Evolutionary conservation across 1,140 invertebrate genomes (phyloP).

Genomic region (Microvelia longipes): DNA sequence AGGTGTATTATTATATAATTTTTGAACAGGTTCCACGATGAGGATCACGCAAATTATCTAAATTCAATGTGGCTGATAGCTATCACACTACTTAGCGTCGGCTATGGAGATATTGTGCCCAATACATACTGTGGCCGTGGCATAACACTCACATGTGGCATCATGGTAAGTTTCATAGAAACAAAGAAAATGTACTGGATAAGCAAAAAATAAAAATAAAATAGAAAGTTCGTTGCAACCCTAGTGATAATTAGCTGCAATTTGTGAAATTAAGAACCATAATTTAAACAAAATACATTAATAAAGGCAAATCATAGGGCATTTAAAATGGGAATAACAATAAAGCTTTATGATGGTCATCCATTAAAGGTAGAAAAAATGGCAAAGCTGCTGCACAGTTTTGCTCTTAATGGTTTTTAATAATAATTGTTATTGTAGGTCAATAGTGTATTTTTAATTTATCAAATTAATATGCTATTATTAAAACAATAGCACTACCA

Average conservation of each 20-base stretch:
- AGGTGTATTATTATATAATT: background rate
- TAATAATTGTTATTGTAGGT: too few relatives aligned
- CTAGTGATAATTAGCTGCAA: background rate
- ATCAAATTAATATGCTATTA: too few relatives aligned
- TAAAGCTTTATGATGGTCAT: too few relatives aligned
- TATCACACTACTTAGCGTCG: conserved; percentile 70
- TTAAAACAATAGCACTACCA: too few relatives aligned
- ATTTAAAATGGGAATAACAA: too few relatives aligned
- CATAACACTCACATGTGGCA: conserved; percentile 78
- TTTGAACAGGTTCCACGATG: conserved; percentile 57
- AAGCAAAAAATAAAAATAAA: background rate
- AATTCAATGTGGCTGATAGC: conserved; percentile 88
- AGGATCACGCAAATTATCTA: conserved; percentile 75
- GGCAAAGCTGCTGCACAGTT: too few relatives aligned
- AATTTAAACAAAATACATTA: too few relatives aligned
- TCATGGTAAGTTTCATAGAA: conserved; percentile 60
- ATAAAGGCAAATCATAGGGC: too few relatives aligned
- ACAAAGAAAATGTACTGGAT: background rate
- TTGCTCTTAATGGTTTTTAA: too few relatives aligned
- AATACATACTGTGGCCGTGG: conserved; percentile 85
- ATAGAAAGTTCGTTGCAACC: background rate
- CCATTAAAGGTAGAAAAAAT: too few relatives aligned
- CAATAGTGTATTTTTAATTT: too few relatives aligned
- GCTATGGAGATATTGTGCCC: conserved; percentile 78
- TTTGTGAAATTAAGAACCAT: too few relatives aligned